phyloP scores from a whole-genome alignment of 2,113 vertebrate species.

The Melanotaenia duboulayi region DNA sequence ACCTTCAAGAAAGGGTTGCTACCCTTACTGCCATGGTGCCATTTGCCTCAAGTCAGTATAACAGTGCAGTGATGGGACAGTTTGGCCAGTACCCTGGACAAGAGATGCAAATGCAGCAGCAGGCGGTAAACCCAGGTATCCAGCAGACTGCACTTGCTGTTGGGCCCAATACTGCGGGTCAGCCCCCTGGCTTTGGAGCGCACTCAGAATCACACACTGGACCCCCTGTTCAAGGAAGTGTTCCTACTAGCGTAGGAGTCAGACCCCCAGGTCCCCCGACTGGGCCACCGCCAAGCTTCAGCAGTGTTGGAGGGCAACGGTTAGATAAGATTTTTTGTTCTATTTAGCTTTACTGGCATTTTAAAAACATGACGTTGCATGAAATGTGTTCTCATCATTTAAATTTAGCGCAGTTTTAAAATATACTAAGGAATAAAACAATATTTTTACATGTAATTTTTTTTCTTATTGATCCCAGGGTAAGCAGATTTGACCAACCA shows the following conservation, averaged over 20 bases:
- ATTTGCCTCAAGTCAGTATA: slow-evolving; percentile 79
- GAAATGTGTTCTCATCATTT: no score
- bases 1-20: slow-evolving; percentile 90
- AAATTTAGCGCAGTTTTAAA: no score
- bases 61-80: slow-evolving; percentile 84
- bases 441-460: background rate
- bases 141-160: slow-evolving; percentile 47
- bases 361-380: background rate
- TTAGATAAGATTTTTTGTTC: slow-evolving; percentile 63
- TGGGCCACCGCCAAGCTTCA: slow-evolving; percentile 82
- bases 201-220: slow-evolving; percentile 52
- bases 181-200: slow-evolving; percentile 52
- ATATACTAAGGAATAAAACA: no score
- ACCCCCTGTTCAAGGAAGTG: slow-evolving; percentile 65
- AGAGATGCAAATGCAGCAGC: slow-evolving; percentile 64
- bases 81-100: slow-evolving; percentile 84
- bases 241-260: slow-evolving; percentile 69
- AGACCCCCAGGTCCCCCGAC: slow-evolving; percentile 71
- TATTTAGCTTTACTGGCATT: background rate
- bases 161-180: slow-evolving; percentile 52
- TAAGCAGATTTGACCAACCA: slow-evolving; percentile 62
- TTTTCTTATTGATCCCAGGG: background rate
- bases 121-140: slow-evolving; percentile 71
- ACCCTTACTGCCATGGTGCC: slow-evolving; percentile 90
- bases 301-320: slow-evolving; percentile 86